Evolutionary conservation across 1,140 invertebrate genomes (phyloP).

Genomic region (Pissodes strobi): DNA sequence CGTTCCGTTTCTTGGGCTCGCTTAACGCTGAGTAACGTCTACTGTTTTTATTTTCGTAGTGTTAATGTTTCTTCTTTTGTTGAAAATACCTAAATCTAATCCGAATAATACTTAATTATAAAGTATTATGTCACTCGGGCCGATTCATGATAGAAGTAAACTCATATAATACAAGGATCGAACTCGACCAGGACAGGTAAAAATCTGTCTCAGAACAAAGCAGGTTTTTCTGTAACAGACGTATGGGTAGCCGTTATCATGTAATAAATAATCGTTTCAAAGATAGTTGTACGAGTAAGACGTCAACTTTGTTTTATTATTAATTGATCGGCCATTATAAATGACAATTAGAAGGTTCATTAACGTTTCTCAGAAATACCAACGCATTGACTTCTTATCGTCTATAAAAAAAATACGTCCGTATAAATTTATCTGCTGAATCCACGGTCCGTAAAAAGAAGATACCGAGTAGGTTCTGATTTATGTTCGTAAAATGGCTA

Average conservation of each 20-base stretch:
- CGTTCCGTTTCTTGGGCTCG: no score
- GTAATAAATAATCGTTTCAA: slow-evolving; percentile 26
- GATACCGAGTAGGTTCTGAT: slow-evolving; percentile 14
- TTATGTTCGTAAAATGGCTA: slow-evolving; percentile 22
- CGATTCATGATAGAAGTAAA: no score
- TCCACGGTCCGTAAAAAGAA: slow-evolving; percentile 5
- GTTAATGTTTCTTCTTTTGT: no score
- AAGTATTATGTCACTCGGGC: no score
- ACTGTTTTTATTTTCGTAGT: no score
- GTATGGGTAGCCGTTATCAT: slow-evolving; percentile 20
- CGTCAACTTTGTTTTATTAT: slow-evolving; percentile 37
- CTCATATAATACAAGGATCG: no score
- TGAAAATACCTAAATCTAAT: no score
- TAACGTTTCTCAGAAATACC: slow-evolving; percentile 31
- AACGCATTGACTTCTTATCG: slow-evolving; percentile 19
- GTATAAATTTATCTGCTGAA: slow-evolving; percentile 13
- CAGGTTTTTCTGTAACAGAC: slow-evolving; percentile 21
- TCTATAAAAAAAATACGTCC: slow-evolving; percentile 1
- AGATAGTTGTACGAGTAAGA: slow-evolving; percentile 32
- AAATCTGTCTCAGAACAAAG: slow-evolving; percentile 19
- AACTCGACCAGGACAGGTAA: no score
- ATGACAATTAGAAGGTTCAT: slow-evolving; percentile 40
- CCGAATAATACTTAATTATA: no score
- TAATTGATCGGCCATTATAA: slow-evolving; percentile 38
- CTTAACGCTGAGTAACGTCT: no score